Evolutionary conservation across 2,888 invertebrate genomes (phyloP).

Genomic region (Aporophyla nigra): DNA sequence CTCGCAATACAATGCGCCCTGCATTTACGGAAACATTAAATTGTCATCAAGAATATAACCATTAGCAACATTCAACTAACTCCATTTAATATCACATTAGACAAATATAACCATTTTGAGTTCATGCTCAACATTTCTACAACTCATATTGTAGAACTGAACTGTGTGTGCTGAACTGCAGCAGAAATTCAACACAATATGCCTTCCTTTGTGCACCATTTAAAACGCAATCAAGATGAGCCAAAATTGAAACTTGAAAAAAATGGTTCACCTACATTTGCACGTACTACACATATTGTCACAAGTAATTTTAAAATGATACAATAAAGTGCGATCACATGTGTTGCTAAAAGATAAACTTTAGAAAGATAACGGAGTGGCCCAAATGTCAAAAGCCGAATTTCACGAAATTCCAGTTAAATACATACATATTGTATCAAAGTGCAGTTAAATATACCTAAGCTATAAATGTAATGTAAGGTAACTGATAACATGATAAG

Average conservation of each 20-base stretch:
- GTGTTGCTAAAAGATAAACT: slow-evolving; percentile 40
- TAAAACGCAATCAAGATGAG: background rate
- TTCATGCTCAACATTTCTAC: no score
- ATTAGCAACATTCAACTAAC: background rate
- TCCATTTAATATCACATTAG: background rate
- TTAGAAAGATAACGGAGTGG: slow-evolving; percentile 27
- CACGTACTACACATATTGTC: background rate
- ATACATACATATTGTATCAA: slow-evolving; percentile 29
- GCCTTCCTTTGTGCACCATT: background rate
- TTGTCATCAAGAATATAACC: slow-evolving; percentile 19
- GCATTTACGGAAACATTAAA: slow-evolving; percentile 30
- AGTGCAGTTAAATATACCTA: slow-evolving; percentile 29
- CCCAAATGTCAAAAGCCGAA: background rate
- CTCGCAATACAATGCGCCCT: slow-evolving; percentile 21
- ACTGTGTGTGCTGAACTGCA: background rate
- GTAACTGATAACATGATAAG: slow-evolving; percentile 61
- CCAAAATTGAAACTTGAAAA: background rate
- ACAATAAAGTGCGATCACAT: slow-evolving; percentile 12
- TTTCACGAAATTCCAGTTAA: slow-evolving; percentile 4
- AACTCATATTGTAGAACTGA: background rate
- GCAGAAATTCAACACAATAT: background rate
- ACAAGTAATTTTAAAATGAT: slow-evolving; percentile 1
- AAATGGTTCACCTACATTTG: background rate
- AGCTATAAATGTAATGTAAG: slow-evolving; percentile 29
- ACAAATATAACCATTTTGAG: background rate